phyloP scores from a whole-genome alignment of 2,113 vertebrate genomes.

The Thalassarche chlororhynchos region DNA sequence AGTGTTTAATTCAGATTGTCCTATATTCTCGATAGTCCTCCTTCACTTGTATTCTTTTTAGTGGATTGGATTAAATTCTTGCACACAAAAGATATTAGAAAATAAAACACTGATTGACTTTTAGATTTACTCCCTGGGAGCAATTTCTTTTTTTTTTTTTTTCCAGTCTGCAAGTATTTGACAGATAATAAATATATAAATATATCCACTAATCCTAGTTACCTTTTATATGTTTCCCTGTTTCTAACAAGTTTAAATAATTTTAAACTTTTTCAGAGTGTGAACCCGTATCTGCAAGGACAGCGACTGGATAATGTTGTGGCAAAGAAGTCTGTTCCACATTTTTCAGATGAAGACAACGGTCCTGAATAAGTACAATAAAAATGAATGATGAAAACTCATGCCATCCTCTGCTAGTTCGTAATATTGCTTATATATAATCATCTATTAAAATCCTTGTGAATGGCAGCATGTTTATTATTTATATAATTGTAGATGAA shows the following conservation, averaged over 20 bases:
- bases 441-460: conserved; percentile 34
- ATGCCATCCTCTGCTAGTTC: not conserved
- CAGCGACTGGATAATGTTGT: conserved; percentile 94
- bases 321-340: conserved; percentile 96
- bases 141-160: not conserved
- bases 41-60: not conserved
- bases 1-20: not conserved
- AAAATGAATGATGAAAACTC: conserved; percentile 32
- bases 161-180: not conserved
- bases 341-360: conserved; percentile 91
- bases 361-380: conserved; percentile 67
- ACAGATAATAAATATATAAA: not conserved
- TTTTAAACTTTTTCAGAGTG: conserved; percentile 75
- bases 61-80: not conserved
- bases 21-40: not conserved
- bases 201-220: not conserved
- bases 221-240: not conserved
- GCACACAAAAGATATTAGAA: not conserved
- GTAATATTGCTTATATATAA: conserved; percentile 45
- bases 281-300: conserved; percentile 94
- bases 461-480: conserved; percentile 73
- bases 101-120: not conserved
- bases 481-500: conserved; percentile 65
- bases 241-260: not conserved
- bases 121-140: not conserved